Conservation (phyloP, 2,797 vertebrate genomes). For the Falco concolor region DNA sequence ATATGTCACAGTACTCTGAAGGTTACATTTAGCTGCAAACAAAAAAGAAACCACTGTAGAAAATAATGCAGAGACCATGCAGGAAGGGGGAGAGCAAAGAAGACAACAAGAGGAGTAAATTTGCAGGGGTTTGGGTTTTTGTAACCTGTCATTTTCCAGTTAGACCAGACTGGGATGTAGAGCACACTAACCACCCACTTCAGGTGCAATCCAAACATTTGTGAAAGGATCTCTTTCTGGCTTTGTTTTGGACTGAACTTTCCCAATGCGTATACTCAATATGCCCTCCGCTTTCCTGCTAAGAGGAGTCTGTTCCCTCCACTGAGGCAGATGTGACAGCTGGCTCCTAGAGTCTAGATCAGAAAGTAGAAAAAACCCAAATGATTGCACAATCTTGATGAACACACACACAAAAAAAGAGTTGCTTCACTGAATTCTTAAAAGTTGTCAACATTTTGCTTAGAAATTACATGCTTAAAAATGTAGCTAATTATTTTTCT, state of each 20-base stretch:
- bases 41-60: background rate
- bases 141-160: background rate
- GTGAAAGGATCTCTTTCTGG: background rate
- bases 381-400: background rate
- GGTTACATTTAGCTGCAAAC: background rate
- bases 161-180: background rate
- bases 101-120: background rate
- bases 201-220: background rate
- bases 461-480: background rate
- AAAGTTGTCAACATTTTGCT: background rate
- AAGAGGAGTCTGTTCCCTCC: background rate
- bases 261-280: rapidly evolving
- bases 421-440: background rate
- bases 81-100: background rate
- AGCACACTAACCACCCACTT: background rate
- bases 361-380: background rate
- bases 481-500: background rate
- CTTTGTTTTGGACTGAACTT: background rate
- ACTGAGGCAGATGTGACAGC: background rate
- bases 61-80: background rate
- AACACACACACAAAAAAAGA: background rate
- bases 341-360: background rate
- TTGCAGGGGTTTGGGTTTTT: background rate
- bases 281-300: background rate
- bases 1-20: background rate